Conservation (phyloP, 2,113 vertebrate species). For the Lophochroa leadbeateri region DNA sequence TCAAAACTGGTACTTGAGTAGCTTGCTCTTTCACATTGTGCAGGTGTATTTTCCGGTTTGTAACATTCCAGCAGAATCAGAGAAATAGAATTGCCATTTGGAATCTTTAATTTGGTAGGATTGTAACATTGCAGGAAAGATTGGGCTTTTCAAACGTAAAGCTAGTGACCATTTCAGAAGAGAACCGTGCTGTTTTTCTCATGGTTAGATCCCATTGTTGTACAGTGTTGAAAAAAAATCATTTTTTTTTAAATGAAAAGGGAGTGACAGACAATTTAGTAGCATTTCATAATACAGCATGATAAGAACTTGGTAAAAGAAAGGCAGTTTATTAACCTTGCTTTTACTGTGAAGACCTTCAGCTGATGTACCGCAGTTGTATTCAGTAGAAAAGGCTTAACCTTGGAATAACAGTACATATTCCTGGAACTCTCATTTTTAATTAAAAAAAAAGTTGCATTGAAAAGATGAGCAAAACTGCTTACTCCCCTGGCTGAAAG, state of each 20-base stretch:
- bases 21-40: neutral
- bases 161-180: neutral
- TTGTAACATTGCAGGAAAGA: neutral
- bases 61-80: neutral
- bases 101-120: neutral
- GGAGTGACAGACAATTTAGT: constrained; percentile 61
- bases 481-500: neutral
- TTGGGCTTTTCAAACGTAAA: neutral
- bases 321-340: constrained; percentile 86
- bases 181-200: constrained; percentile 49
- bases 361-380: constrained; percentile 81
- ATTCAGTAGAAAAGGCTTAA: constrained; percentile 79
- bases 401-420: constrained; percentile 74
- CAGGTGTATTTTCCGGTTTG: neutral
- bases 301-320: constrained; percentile 79
- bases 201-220: constrained; percentile 66
- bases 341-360: constrained; percentile 86
- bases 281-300: constrained; percentile 79
- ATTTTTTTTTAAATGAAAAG: neutral
- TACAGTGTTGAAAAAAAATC: neutral
- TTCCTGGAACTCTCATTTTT: constrained; percentile 75
- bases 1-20: neutral
- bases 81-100: neutral
- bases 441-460: constrained; percentile 72
- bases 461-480: constrained; percentile 69